Conservation (phyloP, 1,140 invertebrate species). For the Platorchestia sp. region DNA sequence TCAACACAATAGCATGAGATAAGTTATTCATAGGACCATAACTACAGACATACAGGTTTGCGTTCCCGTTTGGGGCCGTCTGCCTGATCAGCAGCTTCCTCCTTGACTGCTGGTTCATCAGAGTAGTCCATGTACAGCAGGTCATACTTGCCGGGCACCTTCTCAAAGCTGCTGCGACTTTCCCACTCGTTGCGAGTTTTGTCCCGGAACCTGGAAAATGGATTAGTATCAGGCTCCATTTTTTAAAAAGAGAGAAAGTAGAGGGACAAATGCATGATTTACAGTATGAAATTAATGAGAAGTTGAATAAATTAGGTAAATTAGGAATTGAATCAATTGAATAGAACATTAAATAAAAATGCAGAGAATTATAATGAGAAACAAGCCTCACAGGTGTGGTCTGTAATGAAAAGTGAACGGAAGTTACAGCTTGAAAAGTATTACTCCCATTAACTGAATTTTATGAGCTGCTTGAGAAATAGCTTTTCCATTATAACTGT, state of each 20-base stretch:
- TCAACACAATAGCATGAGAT: too few relatives aligned
- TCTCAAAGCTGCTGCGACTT: conserved; percentile 71
- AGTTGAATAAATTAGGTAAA: neutral
- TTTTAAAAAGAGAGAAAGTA: neutral
- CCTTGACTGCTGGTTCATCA: neutral
- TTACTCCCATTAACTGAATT: too few relatives aligned
- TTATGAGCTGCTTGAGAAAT: too few relatives aligned
- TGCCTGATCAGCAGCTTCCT: neutral
- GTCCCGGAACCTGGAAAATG: conserved; percentile 71
- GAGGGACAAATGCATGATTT: neutral
- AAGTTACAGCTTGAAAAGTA: too few relatives aligned
- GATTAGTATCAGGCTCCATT: neutral
- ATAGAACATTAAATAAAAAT: too few relatives aligned
- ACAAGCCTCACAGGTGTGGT: too few relatives aligned
- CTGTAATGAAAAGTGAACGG: too few relatives aligned
- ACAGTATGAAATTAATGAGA: neutral
- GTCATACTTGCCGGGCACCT: conserved; percentile 74
- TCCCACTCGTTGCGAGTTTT: conserved; percentile 76
- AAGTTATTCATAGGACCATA: too few relatives aligned
- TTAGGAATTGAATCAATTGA: too few relatives aligned
- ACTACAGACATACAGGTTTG: conserved; percentile 13
- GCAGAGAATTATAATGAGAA: too few relatives aligned
- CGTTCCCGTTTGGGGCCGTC: neutral
- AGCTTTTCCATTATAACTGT: too few relatives aligned
- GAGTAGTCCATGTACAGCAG: conserved; percentile 69